Conservation (phyloP, 1,140 invertebrate species). For the Scaptomyza pallida region DNA sequence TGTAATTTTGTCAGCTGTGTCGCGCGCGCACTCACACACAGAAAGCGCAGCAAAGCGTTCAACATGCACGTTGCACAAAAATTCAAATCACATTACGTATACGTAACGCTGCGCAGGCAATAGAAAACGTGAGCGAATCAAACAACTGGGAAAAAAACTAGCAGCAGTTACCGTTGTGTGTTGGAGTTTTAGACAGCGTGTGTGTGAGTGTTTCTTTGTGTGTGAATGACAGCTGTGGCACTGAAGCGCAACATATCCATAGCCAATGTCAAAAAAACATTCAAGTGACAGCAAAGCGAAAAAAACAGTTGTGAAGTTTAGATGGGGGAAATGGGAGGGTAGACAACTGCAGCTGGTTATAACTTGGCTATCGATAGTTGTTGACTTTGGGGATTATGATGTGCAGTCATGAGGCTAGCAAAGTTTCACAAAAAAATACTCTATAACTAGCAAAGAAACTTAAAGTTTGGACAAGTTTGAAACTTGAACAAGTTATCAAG, state of each 20-base stretch:
- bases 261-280: slow-evolving; percentile 58
- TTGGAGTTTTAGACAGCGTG: slow-evolving; percentile 21
- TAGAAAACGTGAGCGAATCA: slow-evolving; percentile 49
- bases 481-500: background rate
- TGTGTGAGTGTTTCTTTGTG: slow-evolving; percentile 9
- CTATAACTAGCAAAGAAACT: background rate
- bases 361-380: slow-evolving; percentile 52
- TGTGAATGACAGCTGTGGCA: slow-evolving; percentile 29
- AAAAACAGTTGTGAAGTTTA: background rate
- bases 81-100: slow-evolving; percentile 79
- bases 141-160: no score
- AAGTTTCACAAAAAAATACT: background rate
- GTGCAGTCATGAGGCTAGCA: slow-evolving; percentile 2
- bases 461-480: background rate
- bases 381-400: slow-evolving; percentile 53
- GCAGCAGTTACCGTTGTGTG: background rate
- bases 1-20: background rate
- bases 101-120: slow-evolving; percentile 64
- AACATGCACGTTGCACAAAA: slow-evolving; percentile 72
- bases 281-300: slow-evolving; percentile 1
- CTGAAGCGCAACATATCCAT: slow-evolving; percentile 43
- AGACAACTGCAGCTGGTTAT: slow-evolving; percentile 19
- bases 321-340: background rate
- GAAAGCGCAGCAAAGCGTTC: slow-evolving; percentile 48
- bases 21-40: background rate